phyloP scores from a whole-genome alignment of 2,797 vertebrate genomes.

The Sternotherus odoratus region DNA sequence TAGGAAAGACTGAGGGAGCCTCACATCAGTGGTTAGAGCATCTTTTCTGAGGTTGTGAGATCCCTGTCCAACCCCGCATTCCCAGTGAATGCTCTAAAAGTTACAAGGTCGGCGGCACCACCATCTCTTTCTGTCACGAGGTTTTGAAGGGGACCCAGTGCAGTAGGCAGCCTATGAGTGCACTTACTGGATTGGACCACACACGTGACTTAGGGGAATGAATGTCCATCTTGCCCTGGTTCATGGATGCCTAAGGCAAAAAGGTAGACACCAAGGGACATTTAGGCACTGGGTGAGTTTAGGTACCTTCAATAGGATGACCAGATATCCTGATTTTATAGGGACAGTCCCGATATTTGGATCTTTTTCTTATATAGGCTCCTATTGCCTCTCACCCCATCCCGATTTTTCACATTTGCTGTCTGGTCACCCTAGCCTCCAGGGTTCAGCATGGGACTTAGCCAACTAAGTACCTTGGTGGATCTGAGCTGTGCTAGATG shows the following conservation, averaged over 20 bases:
- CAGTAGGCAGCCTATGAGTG: not conserved
- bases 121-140: not conserved
- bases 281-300: too few species aligned
- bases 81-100: not conserved
- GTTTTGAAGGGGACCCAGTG: not conserved
- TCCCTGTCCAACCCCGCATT: not conserved
- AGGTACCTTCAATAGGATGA: too few species aligned
- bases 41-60: not conserved
- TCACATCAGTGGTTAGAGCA: not conserved
- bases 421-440: not conserved
- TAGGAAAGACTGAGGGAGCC: not conserved
- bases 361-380: too few species aligned
- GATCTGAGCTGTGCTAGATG: not conserved
- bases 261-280: not conserved
- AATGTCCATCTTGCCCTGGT: not conserved
- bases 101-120: fast-evolving
- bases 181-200: too few species aligned
- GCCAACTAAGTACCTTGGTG: not conserved
- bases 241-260: not conserved
- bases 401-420: too few species aligned
- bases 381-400: too few species aligned
- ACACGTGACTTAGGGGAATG: not conserved
- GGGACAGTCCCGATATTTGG: too few species aligned
- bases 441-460: not conserved
- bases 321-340: too few species aligned